A percentile compares a stretch with the other conserved stretches of the same genome.
Conservation (phyloP, 1,140 invertebrate genomes). For the Sarcophaga bullata region DNA sequence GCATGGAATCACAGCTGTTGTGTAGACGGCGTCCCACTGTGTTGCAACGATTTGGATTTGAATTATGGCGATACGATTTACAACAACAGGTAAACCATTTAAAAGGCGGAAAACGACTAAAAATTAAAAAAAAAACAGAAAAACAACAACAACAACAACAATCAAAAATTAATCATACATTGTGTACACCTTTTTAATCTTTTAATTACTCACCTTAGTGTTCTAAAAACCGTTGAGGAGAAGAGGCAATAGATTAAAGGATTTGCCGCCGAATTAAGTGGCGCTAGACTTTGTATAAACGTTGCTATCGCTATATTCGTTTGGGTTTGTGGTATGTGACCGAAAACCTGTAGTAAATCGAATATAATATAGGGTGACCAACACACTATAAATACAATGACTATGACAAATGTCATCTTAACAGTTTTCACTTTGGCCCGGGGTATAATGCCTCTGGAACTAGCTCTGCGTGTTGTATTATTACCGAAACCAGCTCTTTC, state of each 20-base stretch:
- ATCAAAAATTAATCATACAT: no score
- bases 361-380: slow-evolving; percentile 97
- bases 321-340: slow-evolving; percentile 81
- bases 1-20: slow-evolving; percentile 64
- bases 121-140: slow-evolving; percentile 30
- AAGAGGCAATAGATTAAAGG: slow-evolving; percentile 96
- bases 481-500: slow-evolving; percentile 67
- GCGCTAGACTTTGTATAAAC: slow-evolving; percentile 92
- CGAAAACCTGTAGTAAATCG: slow-evolving; percentile 91
- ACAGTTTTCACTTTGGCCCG: slow-evolving; percentile 96
- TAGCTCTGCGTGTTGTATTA: slow-evolving; percentile 73
- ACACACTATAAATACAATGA: slow-evolving; percentile 94
- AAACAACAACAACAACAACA: no score
- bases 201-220: slow-evolving; percentile 75
- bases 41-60: slow-evolving; percentile 57
- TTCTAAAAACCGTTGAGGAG: slow-evolving; percentile 87
- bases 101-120: slow-evolving; percentile 66
- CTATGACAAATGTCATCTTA: slow-evolving; percentile 97
- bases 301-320: slow-evolving; percentile 86
- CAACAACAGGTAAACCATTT: slow-evolving; percentile 67
- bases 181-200: neutral
- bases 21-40: slow-evolving; percentile 60
- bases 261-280: slow-evolving; percentile 93
- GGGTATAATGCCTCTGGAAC: slow-evolving; percentile 88
- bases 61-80: slow-evolving; percentile 61